Evolutionary conservation across 2,113 vertebrate species (phyloP), one percentile per base, ranked within the genome.

Genomic region (Otolemur garnettii): DNA sequence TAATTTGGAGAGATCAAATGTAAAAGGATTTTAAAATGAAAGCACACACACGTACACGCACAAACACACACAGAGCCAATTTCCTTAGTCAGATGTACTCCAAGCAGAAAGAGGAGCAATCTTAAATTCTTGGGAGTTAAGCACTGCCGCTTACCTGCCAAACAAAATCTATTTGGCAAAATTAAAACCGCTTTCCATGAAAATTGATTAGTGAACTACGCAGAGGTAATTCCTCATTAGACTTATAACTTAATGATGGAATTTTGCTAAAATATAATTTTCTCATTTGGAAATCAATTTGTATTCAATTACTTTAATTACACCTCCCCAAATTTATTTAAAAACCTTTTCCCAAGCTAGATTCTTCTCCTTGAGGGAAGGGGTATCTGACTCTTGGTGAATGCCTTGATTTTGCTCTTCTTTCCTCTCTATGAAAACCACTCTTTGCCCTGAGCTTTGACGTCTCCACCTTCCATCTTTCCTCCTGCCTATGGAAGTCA

Each of bases 281-380:
- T 95, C 94, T 97, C 91, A 91, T 91, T 96, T 94, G 86, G 88
- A 96, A 96, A 86, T 86, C 22, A 78, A 82, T 89, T 95, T 88
- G 81, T 53, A 94, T 95, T 59, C 87, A 96, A 90, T 87, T 87
- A 77, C 30, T 1, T 94, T 96, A 94, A 97, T 93, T 90, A 95
- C 84, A 62, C 22, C 80, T 33, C 24, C 24, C 35, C 7, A 53
- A 59, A 2, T 89, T 95, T 94, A 82, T 66, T 92, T 72, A 72
- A 91, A 68, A 66, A 1, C 4, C 26, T 18, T 60, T 81, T 93
- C 42, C 42, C 22, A 88, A 87, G 42, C 35, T 81, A 30, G 26
- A 82, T 59, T 88, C n/a, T 85, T 85, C 35, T 33, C 26, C 19
- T 82, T 59, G 87, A 77, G 93, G 77, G 59, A 89, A 87, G 18